Percentiles rank a stretch among this genome's conserved stretches.
Evolutionary conservation across 2,113 vertebrate species (phyloP).

Genomic region (Chelonoidis abingdonii): DNA sequence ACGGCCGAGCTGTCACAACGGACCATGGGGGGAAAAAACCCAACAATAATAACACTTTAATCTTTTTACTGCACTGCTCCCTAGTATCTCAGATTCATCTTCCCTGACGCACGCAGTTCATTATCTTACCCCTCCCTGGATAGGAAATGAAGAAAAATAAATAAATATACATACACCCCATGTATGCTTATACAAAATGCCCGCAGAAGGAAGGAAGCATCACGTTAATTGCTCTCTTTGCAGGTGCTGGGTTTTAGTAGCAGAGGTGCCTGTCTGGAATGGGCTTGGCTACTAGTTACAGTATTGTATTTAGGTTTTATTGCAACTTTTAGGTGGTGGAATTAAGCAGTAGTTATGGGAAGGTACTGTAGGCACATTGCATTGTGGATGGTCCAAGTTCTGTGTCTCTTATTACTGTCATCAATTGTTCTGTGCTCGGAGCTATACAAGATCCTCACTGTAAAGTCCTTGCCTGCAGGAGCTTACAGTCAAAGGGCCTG

Average conservation of each 20-base stretch:
- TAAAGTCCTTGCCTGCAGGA: not conserved
- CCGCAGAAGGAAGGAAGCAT: slow-evolving; percentile 65
- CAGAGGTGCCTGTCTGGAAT: slow-evolving; percentile 28
- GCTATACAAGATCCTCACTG: fast-evolving
- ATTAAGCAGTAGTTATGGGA: slow-evolving; percentile 20
- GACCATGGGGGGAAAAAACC: slow-evolving; percentile 81
- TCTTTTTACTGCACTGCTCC: slow-evolving; percentile 87
- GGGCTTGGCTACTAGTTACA: slow-evolving; percentile 51
- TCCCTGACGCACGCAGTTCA: slow-evolving; percentile 87
- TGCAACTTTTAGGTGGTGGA: slow-evolving; percentile 52
- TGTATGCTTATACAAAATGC: slow-evolving; percentile 52
- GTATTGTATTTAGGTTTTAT: slow-evolving; percentile 51
- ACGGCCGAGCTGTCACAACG: slow-evolving; percentile 88
- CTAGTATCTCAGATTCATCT: slow-evolving; percentile 90
- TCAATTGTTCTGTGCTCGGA: not conserved
- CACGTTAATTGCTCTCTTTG: slow-evolving; percentile 74
- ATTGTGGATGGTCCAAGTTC: fast-evolving
- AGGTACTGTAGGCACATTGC: fast-evolving
- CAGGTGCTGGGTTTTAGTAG: slow-evolving; percentile 75
- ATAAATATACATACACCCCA: slow-evolving; percentile 75
- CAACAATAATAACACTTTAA: slow-evolving; percentile 89
- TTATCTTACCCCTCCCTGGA: slow-evolving; percentile 84
- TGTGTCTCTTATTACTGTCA: not conserved
- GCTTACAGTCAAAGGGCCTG: not conserved
- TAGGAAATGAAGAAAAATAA: slow-evolving; percentile 85